Base-by-base conservation (phyloP, 1,140 invertebrate genomes). In the Pristionchus pacificus region DNA sequence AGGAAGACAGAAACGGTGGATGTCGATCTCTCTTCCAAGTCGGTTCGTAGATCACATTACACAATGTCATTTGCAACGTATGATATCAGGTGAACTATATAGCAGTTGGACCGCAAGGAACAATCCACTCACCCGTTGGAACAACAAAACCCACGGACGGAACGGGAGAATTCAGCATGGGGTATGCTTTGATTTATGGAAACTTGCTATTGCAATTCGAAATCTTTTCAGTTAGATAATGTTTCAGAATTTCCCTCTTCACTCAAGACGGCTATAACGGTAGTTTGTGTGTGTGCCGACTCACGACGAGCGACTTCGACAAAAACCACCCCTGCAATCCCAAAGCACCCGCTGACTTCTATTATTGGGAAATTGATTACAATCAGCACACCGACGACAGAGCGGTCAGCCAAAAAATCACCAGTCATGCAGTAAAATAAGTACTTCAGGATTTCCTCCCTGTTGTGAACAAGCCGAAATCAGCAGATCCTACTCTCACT, bases 91-190 rank as follows among this genome's bases (percentile, higher is more conserved):
- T 67, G 19, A 38, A 73, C 2, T 73, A 68, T 57, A n/a, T 75
- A 28, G 64, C 73, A 13, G 19, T 75, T n/a, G 57, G 57, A 2
- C 71, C 74, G 38, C 57, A 62, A 15, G 75, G 74, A 59, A 31
- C 38, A 28, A 64, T 31, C 24, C 25, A 58, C 15, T 25, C 33
- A 10, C n/a, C 25, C 13, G 74, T 62, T 15, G 60, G 68, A 30
- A 65, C 72, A 2, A 28, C 67, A 3, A 76, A 76, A 31, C 75
- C 75, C 27, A 76, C 71, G 6, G 75, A 77, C 57, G 75, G 75
- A 57, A 76, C 65, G 15, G 75, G 75, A 66, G 75, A 76, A 33
- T 76, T 75, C 28, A 49, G 58, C 14, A 62, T 75, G 15, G 68
- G 75, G 75, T 76, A 59, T 6, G 25, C n/a, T n/a, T 14, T 13